Evolutionary conservation across 2,888 invertebrate species (phyloP).

Genomic region (Halictus quadricinctus): DNA sequence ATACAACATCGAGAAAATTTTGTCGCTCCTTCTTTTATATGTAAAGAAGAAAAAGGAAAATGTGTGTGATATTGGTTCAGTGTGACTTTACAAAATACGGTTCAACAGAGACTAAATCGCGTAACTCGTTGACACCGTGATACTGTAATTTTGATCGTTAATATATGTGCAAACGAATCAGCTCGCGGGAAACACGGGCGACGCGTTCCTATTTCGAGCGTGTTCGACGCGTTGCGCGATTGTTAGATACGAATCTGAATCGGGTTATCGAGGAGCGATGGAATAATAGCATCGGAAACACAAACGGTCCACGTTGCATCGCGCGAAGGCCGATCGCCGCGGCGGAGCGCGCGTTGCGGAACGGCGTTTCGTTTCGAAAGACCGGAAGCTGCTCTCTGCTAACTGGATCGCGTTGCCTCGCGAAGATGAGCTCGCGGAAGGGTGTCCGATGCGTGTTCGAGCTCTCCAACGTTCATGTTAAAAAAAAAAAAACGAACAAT

Average conservation of each 20-base stretch:
- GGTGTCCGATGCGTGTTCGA: constrained; percentile 1
- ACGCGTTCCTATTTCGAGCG: constrained; percentile 29
- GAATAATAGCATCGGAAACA: constrained; percentile 65
- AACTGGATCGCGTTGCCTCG: constrained; percentile 72
- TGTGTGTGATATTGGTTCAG: background rate
- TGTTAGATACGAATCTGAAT: constrained; percentile 48
- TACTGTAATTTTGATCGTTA: background rate
- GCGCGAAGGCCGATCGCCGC: constrained; percentile 66
- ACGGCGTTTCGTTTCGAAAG: constrained; percentile 75
- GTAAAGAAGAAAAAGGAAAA: background rate
- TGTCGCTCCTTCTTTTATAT: background rate
- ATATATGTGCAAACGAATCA: background rate
- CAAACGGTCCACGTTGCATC: constrained; percentile 60
- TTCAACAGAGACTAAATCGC: background rate
- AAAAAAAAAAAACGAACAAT: background rate
- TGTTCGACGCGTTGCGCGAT: constrained; percentile 46
- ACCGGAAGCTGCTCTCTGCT: constrained; percentile 73
- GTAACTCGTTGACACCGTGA: background rate
- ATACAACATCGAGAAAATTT: background rate
- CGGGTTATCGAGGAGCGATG: constrained; percentile 49
- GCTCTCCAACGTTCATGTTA: background rate
- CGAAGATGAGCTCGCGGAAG: constrained; percentile 66
- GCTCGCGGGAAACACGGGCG: constrained; percentile 17
- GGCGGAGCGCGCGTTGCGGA: constrained; percentile 70
- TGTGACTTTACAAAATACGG: background rate